Evolutionary conservation across 2,113 vertebrate genomes (phyloP).

Genomic region (Diphyllodes magnificus): DNA sequence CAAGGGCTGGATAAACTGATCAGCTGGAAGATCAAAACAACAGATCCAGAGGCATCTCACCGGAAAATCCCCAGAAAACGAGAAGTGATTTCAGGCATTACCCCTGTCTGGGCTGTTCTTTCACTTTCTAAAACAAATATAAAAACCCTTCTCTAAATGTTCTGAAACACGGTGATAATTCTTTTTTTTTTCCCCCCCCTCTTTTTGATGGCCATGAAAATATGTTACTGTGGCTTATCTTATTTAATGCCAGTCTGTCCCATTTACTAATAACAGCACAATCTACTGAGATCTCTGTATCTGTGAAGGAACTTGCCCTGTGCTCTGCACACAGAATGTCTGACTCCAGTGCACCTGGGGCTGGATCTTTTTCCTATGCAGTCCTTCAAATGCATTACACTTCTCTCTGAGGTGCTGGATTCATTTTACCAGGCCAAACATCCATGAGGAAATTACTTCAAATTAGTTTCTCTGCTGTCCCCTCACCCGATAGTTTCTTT

Average conservation of each 20-base stretch:
- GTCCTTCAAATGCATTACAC: not conserved
- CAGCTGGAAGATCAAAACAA: not conserved
- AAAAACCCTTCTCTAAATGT: not conserved
- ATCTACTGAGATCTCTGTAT: not conserved
- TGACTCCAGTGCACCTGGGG: not conserved
- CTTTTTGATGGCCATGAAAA: not conserved
- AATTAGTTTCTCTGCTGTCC: not conserved
- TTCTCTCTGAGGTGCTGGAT: not conserved
- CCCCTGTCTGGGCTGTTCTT: not conserved
- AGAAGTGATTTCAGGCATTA: not conserved
- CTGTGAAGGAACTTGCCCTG: not conserved
- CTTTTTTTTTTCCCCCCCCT: not conserved
- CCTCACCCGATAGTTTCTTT: accelerated
- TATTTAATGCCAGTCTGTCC: not conserved
- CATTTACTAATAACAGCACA: not conserved
- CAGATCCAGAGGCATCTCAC: not conserved
- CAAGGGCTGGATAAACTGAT: not conserved
- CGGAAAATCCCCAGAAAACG: not conserved
- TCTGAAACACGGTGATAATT: not conserved
- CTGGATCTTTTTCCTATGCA: not conserved
- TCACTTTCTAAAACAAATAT: not conserved
- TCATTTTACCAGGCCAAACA: not conserved
- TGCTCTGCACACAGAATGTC: not conserved
- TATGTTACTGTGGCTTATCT: not conserved
- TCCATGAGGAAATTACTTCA: not conserved